phyloP scores from a whole-genome alignment of 23 tunicate genomes.

The Styela clava region DNA sequence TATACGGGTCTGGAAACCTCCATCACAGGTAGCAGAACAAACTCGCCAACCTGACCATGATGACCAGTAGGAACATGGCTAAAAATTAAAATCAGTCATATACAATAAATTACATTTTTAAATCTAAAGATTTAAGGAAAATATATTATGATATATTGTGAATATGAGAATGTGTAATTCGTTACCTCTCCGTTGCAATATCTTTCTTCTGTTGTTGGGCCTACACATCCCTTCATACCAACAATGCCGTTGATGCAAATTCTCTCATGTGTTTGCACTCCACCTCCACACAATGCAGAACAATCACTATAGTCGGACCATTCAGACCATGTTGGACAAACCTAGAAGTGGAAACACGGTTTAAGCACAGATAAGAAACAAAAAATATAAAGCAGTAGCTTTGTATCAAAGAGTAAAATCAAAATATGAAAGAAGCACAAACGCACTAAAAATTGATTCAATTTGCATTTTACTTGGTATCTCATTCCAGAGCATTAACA shows the following conservation, averaged over 20 bases:
- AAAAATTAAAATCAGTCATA: neutral
- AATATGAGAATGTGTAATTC: neutral
- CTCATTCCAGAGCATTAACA: no score
- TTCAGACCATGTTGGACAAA: constrained; percentile 79
- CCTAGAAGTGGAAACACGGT: constrained; percentile 32
- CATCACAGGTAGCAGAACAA: constrained; percentile 56
- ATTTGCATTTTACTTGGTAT: no score
- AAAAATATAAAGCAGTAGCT: no score
- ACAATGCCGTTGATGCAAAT: constrained; percentile 38
- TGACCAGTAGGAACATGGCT: constrained; percentile 75
- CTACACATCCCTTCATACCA: constrained; percentile 49
- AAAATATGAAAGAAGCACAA: no score
- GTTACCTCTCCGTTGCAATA: constrained; percentile 57
- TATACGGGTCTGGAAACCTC: constrained; percentile 38
- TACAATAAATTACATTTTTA: neutral
- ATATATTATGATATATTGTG: neutral
- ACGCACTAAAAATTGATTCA: no score
- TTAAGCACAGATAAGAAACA: neutral
- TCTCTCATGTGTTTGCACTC: constrained; percentile 38
- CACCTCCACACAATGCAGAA: constrained; percentile 68
- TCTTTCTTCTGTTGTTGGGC: constrained; percentile 30
- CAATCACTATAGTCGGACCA: constrained; percentile 62
- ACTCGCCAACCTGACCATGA: constrained; percentile 59
- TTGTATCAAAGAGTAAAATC: no score
- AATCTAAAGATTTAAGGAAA: neutral